Evolutionary conservation across 2,797 vertebrate species (phyloP), one percentile per base, ranked within the genome.

Genomic region (Spinus olivaceus): DNA sequence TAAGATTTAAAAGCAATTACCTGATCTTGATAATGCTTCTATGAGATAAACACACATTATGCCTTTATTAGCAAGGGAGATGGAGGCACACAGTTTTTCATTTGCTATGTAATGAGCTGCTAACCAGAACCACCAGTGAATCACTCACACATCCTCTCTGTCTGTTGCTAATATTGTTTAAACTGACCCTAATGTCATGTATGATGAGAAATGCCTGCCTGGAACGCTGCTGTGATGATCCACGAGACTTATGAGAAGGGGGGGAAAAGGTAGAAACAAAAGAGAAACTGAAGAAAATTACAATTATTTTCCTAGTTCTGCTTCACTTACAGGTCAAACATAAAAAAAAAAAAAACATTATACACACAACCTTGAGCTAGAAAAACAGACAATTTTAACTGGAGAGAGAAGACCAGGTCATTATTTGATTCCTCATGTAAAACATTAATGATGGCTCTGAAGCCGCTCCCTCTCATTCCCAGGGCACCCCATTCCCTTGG

Each of bases 1-100:
- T 66, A 51, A 37, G 39, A 56, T 44, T 88, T 69, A 86, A 91
- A 95, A 94, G 70, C 47, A 93, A 92, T 96, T 92, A 95, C 72
- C 54, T 46, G 61, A 66, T 85, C 46, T 69, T 23, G 35, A 81
- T 18, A 87, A 76, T 56, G 70, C 15, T 66, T 95, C 60, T 79
- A 30, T 1, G 13, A 94, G 63, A 90, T 32, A 91, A 94, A 69
- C 23, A 81, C 42, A 46, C 17, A 50, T 92, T 78, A 81, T 61
- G 20, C 13, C 46, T 83, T 86, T 39, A 93, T 95, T 69, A 65
- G 59, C 37, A 53, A 90, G 54, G 19, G 27, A 44, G 50, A 33
- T 2, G 5, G 30, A 86, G 39, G 39, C 53, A 83, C 60, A 42
- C 1, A 19, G 14, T 13, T 72, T 87, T 82, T 41, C 22, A 81